phyloP scores from a whole-genome alignment of 2,888 invertebrate species.

The Chelonus formosanus region DNA sequence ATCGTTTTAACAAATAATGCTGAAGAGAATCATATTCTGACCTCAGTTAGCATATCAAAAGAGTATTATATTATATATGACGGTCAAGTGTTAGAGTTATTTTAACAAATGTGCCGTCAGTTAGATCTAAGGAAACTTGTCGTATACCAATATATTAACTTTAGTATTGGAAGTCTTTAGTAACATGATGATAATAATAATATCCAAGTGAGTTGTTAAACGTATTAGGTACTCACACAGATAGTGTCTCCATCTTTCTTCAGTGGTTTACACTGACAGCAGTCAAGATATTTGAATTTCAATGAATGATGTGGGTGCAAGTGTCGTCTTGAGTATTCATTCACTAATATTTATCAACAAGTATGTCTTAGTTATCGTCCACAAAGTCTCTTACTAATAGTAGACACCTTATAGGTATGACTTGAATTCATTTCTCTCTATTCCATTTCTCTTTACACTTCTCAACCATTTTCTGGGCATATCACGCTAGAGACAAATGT shows the following conservation, averaged over 20 bases:
- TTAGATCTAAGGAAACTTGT: too few relatives aligned
- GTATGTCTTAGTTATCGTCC: constrained; percentile 19
- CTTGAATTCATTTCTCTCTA: constrained; percentile 9
- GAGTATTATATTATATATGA: too few relatives aligned
- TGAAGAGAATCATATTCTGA: constrained; percentile 52
- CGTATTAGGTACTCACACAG: not conserved
- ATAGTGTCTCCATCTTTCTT: not conserved
- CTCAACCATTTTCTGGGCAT: constrained; percentile 11
- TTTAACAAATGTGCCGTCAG: too few relatives aligned
- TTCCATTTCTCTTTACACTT: constrained; percentile 5
- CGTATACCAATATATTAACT: too few relatives aligned
- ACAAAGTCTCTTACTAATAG: not conserved
- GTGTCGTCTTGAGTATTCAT: constrained; percentile 53
- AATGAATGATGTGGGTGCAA: constrained; percentile 62
- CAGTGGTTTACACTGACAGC: constrained; percentile 22
- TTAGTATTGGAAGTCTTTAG: too few relatives aligned
- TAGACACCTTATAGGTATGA: too few relatives aligned
- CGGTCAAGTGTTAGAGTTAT: too few relatives aligned
- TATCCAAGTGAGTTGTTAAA: too few relatives aligned
- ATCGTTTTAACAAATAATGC: too few relatives aligned
- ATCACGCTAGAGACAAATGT: constrained; percentile 13
- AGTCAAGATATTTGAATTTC: constrained; percentile 58
- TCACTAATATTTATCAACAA: constrained; percentile 44
- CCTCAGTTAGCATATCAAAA: constrained; percentile 62
- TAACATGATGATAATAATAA: too few relatives aligned